These are phyloP conservation scores for Phainopepla nitens DNA, from an alignment of 2,113 vertebrate species.

Conservation along the genomic window DNA sequence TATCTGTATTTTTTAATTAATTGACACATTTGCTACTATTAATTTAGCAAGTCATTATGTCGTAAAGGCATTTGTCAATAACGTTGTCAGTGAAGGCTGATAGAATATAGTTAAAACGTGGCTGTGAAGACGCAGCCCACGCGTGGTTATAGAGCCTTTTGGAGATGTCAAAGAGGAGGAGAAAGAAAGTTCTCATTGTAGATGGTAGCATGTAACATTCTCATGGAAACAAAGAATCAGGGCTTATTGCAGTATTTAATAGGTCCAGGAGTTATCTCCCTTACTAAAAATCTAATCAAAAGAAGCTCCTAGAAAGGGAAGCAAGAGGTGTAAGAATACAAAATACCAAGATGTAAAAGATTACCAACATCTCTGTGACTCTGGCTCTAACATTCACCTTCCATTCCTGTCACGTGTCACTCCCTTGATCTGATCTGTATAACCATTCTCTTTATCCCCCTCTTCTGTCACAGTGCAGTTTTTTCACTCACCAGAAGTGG, in stretches of 20 bases:
- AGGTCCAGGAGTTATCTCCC: neutral
- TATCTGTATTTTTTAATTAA: neutral
- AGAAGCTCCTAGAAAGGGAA: neutral
- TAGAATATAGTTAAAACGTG: neutral
- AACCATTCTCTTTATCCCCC: neutral
- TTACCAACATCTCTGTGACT: neutral
- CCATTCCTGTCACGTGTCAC: neutral
- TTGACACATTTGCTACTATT: neutral
- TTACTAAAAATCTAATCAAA: neutral
- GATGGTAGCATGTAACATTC: neutral
- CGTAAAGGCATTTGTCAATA: constrained; percentile 36
- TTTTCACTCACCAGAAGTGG: neutral
- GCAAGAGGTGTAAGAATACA: neutral
- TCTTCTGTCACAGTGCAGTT: neutral
- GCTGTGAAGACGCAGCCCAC: neutral
- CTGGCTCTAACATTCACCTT: neutral
- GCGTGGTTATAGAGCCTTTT: neutral
- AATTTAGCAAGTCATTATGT: neutral
- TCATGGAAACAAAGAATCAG: neutral
- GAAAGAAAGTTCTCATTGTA: neutral
- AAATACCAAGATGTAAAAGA: neutral
- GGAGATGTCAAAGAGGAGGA: neutral
- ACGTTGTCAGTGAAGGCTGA: neutral
- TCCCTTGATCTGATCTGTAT: neutral
- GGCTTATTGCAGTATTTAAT: neutral